Conservation (phyloP, 2,797 vertebrate genomes). For the Cossypha polioptera region DNA sequence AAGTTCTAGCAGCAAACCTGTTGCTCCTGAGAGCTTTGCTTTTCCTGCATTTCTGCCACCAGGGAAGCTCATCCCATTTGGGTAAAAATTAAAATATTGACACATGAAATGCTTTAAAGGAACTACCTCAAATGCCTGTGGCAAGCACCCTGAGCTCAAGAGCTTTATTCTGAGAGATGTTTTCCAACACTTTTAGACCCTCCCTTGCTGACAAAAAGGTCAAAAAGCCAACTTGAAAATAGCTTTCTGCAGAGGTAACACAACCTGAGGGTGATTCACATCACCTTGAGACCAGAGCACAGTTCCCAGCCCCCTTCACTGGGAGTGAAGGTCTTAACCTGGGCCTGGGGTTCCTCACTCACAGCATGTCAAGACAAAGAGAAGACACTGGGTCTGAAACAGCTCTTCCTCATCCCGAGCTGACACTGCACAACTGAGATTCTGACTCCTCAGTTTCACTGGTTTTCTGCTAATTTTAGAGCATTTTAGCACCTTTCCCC, state of each 20-base stretch:
- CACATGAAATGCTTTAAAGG: not conserved
- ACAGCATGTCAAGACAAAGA: not conserved
- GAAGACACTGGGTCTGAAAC: not conserved
- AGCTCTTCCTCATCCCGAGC: not conserved
- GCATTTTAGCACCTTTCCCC: not conserved
- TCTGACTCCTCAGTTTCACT: not conserved
- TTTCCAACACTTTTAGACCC: not conserved
- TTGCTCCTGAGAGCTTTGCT: not conserved
- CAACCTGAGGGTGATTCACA: not conserved
- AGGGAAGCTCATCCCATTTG: not conserved
- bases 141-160: not conserved
- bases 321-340: not conserved
- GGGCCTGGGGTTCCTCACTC: not conserved
- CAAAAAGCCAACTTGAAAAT: not conserved
- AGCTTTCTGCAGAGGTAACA: not conserved
- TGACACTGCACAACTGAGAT: accelerated
- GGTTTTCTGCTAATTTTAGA: not conserved
- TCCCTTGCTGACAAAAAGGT: not conserved
- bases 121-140: not conserved
- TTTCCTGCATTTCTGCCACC: not conserved
- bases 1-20: not conserved
- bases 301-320: not conserved
- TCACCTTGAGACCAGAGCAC: not conserved
- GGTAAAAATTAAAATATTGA: not conserved
- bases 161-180: not conserved